Conservation (phyloP, 2,113 vertebrate genomes). For the Alaudala cheleensis region DNA sequence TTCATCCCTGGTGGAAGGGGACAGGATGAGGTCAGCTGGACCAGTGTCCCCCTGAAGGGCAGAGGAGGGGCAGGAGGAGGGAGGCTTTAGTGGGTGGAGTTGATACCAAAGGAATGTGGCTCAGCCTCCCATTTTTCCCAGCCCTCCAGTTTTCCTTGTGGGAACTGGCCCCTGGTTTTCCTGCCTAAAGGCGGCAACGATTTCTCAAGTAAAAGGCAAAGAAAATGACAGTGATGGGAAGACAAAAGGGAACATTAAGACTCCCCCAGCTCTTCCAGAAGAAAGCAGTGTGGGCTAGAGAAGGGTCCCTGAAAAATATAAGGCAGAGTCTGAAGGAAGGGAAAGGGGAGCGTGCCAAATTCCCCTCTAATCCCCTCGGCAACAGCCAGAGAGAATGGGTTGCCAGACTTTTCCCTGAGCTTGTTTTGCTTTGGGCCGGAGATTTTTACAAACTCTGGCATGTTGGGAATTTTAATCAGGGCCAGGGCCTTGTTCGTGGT, state of each 20-base stretch:
- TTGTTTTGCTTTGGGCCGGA: conserved; percentile 23
- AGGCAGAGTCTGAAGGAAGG: conserved; percentile 25
- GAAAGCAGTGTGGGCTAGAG: conserved; percentile 6
- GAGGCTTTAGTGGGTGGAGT: not conserved
- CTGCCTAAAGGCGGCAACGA: not conserved
- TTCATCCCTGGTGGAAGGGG: accelerated
- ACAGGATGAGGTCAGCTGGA: not conserved
- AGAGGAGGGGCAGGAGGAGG: not conserved
- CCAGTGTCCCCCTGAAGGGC: accelerated
- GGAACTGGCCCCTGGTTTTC: not conserved
- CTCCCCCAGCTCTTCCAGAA: not conserved
- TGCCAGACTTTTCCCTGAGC: conserved; percentile 46
- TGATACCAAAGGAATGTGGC: not conserved
- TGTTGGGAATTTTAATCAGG: conserved; percentile 53
- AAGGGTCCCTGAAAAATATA: conserved; percentile 38
- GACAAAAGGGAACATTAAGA: conserved; percentile 58
- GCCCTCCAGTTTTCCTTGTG: not conserved
- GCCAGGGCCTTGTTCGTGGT: not conserved
- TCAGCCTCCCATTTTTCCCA: accelerated
- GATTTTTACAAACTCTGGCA: conserved; percentile 41
- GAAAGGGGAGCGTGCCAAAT: conserved; percentile 47
- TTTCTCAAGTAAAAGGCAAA: not conserved
- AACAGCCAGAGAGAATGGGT: not conserved
- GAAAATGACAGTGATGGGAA: not conserved
- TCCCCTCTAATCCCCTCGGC: conserved; percentile 58